Percentiles rank a stretch among this genome's conserved stretches.
These are phyloP conservation scores for Meloidogyne floridensis DNA, from an alignment of 1,140 invertebrate genomes.

Conservation along the genomic window DNA sequence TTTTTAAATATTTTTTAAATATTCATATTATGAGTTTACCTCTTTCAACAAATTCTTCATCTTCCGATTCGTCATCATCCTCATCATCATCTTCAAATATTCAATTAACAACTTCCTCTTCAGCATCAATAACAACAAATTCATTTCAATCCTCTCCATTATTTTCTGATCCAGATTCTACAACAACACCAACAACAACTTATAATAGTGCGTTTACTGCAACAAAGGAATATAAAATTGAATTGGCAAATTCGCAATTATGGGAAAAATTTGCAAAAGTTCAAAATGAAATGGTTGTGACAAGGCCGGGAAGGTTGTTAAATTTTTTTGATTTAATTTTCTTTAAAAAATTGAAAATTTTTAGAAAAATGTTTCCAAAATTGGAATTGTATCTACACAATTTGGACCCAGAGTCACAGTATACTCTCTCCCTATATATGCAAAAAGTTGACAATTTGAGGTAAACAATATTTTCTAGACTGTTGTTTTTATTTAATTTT, in stretches of 20 bases:
- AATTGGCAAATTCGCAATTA: constrained; percentile 35
- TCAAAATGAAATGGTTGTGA: constrained; percentile 45
- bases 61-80: background rate
- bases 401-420: constrained; percentile 35
- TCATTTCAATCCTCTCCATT: background rate
- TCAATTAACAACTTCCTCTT: background rate
- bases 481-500: constrained; percentile 23
- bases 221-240: constrained; percentile 2
- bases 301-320: constrained; percentile 23
- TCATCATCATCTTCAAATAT: background rate
- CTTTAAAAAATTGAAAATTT: constrained; percentile 15
- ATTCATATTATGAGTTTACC: background rate
- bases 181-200: background rate
- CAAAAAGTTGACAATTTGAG: constrained; percentile 32
- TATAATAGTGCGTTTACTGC: too few species aligned
- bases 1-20: too few species aligned
- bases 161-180: constrained; percentile 6
- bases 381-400: constrained; percentile 39
- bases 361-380: constrained; percentile 51
- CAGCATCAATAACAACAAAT: constrained; percentile 1
- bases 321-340: background rate
- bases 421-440: constrained; percentile 37
- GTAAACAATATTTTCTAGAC: constrained; percentile 30
- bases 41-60: constrained; percentile 7
- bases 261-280: constrained; percentile 39